Percentiles rank a stretch among this genome's conserved stretches.
Conservation (phyloP, 1,140 invertebrate species). For the Bombus consobrinus region DNA sequence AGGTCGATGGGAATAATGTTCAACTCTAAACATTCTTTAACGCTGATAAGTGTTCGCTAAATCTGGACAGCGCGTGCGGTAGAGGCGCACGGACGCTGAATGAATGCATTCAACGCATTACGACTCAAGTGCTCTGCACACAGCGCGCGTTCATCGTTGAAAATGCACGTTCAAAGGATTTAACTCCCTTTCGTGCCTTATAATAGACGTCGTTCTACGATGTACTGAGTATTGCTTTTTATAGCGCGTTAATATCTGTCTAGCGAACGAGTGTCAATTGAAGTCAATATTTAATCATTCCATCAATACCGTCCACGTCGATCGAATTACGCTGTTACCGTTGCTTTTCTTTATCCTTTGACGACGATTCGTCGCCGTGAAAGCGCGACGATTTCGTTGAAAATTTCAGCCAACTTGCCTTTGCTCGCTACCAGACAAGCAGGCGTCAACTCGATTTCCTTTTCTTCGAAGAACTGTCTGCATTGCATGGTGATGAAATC, state of each 20-base stretch:
- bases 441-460: slow-evolving; percentile 93
- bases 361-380: neutral
- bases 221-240: slow-evolving; percentile 2
- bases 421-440: slow-evolving; percentile 90
- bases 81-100: slow-evolving; percentile 4
- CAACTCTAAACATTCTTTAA: slow-evolving; percentile 5
- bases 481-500: slow-evolving; percentile 96
- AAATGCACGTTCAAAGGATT: slow-evolving; percentile 30
- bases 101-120: slow-evolving; percentile 32
- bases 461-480: slow-evolving; percentile 89
- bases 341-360: neutral
- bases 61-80: slow-evolving; percentile 21
- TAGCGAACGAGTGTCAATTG: neutral
- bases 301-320: neutral
- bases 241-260: neutral
- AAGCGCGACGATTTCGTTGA: too few relatives aligned
- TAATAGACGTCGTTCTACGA: slow-evolving; percentile 3
- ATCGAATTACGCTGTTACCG: neutral
- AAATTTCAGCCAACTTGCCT: slow-evolving; percentile 82
- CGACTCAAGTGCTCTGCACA: slow-evolving; percentile 42
- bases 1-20: neutral
- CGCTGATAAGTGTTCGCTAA: slow-evolving; percentile 17
- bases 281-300: slow-evolving; percentile 12
- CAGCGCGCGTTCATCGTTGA: slow-evolving; percentile 41
- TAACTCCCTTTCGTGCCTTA: slow-evolving; percentile 16